Evolutionary conservation across 2,888 invertebrate species (phyloP), one percentile per base, ranked within the genome.

Genomic region (Hololepta plana): DNA sequence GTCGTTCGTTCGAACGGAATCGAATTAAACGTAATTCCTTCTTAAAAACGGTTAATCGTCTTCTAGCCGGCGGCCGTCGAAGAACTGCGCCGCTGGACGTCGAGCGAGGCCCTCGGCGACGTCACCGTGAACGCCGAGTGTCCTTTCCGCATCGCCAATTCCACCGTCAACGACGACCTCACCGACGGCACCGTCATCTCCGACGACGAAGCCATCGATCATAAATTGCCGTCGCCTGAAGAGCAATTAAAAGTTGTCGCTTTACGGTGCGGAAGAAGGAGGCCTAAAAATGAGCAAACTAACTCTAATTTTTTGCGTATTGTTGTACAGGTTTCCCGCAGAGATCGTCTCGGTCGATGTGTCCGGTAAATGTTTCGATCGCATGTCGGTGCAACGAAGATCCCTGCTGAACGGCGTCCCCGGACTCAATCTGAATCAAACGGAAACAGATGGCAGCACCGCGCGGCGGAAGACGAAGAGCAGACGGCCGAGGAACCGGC

Each of bases 331-430:
- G 62, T 88, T 82, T 61, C 81, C 82, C 28, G 80, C 84, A 37
- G 76, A 84, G 62, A 58, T 88, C 36, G 77, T 93, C 33, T 72
- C 79, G 32, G 85, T 93, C 43, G 88, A 93, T 57, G 74, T 82
- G 28, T 79, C 84, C 34, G 90, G 90, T 27, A 67, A 69, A 45
- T 72, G 76, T 51, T 91, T 91, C 64, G 74, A 81, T 47, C 67
- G 90, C 39, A 84, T 90, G 84, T 79, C 82, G 44, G 69, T 67
- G 43, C 73, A 82, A 35, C 67, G 91, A 36, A 73, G 81, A 49
- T 88, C 90, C 20, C 64, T 88, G 38, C 53, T 68, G 29, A 69
- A 71, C 43, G 58, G 66, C 33, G 65, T 64, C 55, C 29, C 28
- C 26, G 31, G 27, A n/a, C 35, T 29, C 22, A 27, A 20, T 13